Evolutionary conservation across 2,797 vertebrate genomes (phyloP).

Genomic region (Phrynocephalus vlangalii): DNA sequence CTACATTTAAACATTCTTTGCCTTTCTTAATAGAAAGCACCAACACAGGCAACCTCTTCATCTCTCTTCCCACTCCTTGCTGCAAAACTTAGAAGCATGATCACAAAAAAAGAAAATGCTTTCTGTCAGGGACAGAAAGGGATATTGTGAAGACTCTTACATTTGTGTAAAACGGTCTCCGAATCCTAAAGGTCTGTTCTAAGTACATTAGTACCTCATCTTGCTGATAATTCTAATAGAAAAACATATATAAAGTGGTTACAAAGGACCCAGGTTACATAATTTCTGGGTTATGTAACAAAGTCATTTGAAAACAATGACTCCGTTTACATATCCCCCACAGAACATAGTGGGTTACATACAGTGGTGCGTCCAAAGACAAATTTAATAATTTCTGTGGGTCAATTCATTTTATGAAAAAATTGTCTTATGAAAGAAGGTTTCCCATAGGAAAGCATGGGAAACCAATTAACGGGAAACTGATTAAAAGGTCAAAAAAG

Average conservation of each 20-base stretch:
- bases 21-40: background rate
- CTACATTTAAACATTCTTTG: conserved; percentile 27
- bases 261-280: too few relatives aligned
- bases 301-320: too few relatives aligned
- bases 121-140: conserved; percentile 6
- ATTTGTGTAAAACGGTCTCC: background rate
- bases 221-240: background rate
- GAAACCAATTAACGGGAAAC: too few relatives aligned
- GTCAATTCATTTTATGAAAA: too few relatives aligned
- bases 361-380: too few relatives aligned
- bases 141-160: background rate
- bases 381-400: too few relatives aligned
- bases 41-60: background rate
- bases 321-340: too few relatives aligned
- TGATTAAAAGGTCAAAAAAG: too few relatives aligned
- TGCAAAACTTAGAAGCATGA: background rate
- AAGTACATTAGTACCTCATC: conserved; percentile 1
- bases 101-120: conserved; percentile 24
- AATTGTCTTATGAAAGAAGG: too few relatives aligned
- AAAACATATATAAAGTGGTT: conserved; percentile 1
- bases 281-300: too few relatives aligned
- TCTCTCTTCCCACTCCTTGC: background rate
- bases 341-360: too few relatives aligned
- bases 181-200: conserved; percentile 8
- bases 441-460: too few relatives aligned